Evolutionary conservation across 1,140 invertebrate species (phyloP).

Genomic region (Listronotus oregonensis): DNA sequence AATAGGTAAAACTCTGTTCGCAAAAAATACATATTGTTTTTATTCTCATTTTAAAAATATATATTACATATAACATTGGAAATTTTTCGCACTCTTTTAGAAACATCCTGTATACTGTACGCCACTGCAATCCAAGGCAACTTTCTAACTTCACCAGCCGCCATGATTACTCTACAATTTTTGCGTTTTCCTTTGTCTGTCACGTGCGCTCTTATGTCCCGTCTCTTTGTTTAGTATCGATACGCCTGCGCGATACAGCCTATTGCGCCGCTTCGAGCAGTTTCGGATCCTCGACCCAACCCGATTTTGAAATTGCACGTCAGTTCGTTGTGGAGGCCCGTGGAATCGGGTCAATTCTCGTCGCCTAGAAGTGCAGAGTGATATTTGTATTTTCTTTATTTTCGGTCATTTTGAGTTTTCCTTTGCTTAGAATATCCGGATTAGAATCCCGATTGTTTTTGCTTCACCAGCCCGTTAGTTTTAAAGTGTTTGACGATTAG

Average conservation of each 20-base stretch:
- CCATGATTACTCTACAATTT: conserved; percentile 34
- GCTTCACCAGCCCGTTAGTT: background rate
- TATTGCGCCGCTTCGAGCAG: conserved; percentile 15
- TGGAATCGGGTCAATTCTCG: conserved; percentile 3
- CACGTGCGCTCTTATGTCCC: conserved; percentile 14
- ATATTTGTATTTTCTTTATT: conserved; percentile 4
- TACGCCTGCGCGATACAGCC: conserved; percentile 7
- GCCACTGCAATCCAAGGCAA: conserved; percentile 21
- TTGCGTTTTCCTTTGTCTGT: conserved; percentile 20
- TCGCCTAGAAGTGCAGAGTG: conserved; percentile 1
- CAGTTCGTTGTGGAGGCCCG: conserved; percentile 17
- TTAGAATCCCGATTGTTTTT: background rate
- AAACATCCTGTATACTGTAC: background rate
- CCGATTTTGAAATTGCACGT: conserved; percentile 28
- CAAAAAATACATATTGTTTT: too few species aligned
- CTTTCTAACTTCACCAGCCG: conserved; percentile 33
- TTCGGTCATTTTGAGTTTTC: conserved; percentile 5
- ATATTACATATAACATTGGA: too few species aligned
- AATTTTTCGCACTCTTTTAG: too few species aligned
- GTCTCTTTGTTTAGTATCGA: conserved; percentile 13
- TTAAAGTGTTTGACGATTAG: background rate
- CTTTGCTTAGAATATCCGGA: conserved; percentile 2
- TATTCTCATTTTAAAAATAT: too few species aligned
- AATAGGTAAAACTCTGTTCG: too few species aligned
- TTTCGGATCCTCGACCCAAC: conserved; percentile 32